Base-by-base conservation (phyloP, 2,888 invertebrate species). In the Caenorhabditis auriculariae region DNA sequence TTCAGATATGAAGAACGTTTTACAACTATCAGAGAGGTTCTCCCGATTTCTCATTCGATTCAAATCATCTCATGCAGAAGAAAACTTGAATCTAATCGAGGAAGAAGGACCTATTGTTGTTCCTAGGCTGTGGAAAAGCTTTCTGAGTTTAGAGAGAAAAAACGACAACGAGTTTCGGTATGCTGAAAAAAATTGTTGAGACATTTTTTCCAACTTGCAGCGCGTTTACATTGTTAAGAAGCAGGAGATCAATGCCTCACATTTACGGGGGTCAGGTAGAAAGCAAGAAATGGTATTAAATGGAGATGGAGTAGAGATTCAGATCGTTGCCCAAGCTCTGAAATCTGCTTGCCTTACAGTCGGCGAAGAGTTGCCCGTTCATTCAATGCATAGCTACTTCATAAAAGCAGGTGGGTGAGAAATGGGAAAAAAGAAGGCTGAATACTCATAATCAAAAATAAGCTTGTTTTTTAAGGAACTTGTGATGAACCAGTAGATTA, bases 311-410 rank as follows among this genome's bases (percentile, higher is more conserved):
- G 9, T n/a, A 2, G n/a, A n/a, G n/a, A n/a, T 47, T 26, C 82
- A 82, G 62, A 78, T 82, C 4, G 77, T 83, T 7, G 82, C 82
- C 15, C 83, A 82, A 51, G 78, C 82, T 3, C 53, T 83, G 49
- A 76, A 76, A 15, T 82, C 83, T 4, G 82, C 82, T 7, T 66
- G 72, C 26, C 71, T 75, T 41, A 83, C 83, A 17, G 81, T 82
- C 4, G 67, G 71, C 5, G 54, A 65, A 19, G 69, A 74, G 29
- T 74, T 77, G 24, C 71, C 76, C 52, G 72, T 78, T 0, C 83
- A 83, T 66, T 82, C 82, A 52, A 54, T 82, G 19, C 83, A 83
- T 58, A 78, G 80, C 54, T 83, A 83, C 69, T 83, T 83, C 51
- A 66, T 83, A n/a, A 66, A 72, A 38, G 74, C 80, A 58, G 83